A percentile compares a stretch with the other conserved stretches of the same genome.
Evolutionary conservation across 2,888 invertebrate species (phyloP).

Genomic region (Epinotia brunnichana): DNA sequence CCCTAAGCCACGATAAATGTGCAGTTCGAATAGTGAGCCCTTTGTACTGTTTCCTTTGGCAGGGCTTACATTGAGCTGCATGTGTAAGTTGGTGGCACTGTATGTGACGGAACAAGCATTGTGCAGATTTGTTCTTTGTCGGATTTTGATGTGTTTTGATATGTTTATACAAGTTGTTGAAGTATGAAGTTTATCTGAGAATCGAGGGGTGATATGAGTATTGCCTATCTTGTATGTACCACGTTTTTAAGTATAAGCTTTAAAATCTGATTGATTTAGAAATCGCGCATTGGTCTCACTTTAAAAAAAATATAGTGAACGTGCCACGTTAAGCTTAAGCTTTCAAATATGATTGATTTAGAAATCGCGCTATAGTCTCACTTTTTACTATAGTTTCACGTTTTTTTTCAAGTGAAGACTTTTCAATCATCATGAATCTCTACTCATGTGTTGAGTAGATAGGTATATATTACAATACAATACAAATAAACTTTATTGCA

Average conservation of each 20-base stretch:
- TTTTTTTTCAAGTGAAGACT: no score
- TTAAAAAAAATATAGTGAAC: no score
- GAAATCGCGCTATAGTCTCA: neutral
- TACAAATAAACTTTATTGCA: no score
- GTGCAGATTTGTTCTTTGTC: conserved; percentile 60
- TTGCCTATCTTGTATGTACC: neutral
- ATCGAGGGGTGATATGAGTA: conserved; percentile 42
- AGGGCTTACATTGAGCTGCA: neutral
- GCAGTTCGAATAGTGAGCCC: neutral
- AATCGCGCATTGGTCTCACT: neutral
- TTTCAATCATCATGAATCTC: no score
- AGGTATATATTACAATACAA: no score
- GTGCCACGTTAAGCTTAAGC: neutral
- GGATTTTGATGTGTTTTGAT: conserved; percentile 69
- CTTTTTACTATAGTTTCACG: no score
- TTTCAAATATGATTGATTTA: neutral
- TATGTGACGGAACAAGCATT: conserved; percentile 59
- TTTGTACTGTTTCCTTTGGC: neutral
- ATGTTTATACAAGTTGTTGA: conserved; percentile 55
- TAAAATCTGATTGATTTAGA: neutral
- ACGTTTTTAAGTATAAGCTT: neutral
- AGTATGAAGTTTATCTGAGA: conserved; percentile 57
- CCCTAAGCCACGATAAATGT: conserved; percentile 10
- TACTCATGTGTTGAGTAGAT: no score
- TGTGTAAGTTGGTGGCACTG: conserved; percentile 16